These are phyloP conservation scores for Eristalinus sepulchralis DNA, from an alignment of 2,888 invertebrate species.

Conservation along the genomic window DNA sequence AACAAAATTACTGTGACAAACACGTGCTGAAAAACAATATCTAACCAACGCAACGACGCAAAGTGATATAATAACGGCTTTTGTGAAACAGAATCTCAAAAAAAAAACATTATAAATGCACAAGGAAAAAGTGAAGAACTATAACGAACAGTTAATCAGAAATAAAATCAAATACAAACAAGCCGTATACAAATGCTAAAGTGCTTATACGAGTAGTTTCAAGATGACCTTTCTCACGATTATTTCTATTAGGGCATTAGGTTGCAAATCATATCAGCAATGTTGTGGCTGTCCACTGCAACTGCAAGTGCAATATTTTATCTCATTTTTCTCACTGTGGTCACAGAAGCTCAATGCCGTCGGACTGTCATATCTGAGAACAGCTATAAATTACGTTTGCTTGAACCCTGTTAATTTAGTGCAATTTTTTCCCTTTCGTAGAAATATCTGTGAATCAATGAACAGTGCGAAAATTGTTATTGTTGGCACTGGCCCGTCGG, in stretches of 20 bases:
- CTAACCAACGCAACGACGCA: too few relatives aligned
- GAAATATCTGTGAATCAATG: constrained; percentile 52
- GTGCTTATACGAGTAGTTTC: neutral
- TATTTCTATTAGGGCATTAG: neutral
- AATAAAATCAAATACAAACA: too few relatives aligned
- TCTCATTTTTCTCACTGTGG: neutral
- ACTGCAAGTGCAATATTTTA: neutral
- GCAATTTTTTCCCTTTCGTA: neutral
- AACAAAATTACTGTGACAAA: too few relatives aligned
- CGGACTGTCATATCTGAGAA: neutral
- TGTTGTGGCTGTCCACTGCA: neutral
- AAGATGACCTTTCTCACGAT: neutral
- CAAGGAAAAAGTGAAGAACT: too few relatives aligned
- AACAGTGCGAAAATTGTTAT: constrained; percentile 77
- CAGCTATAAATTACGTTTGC: neutral
- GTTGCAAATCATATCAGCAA: neutral
- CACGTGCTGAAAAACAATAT: too few relatives aligned
- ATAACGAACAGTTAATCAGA: too few relatives aligned
- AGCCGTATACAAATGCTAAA: neutral
- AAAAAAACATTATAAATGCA: too few relatives aligned
- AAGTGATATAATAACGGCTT: too few relatives aligned
- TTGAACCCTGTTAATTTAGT: neutral
- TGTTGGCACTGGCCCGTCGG: constrained; percentile 81
- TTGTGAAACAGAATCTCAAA: too few relatives aligned
- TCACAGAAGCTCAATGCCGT: neutral